Percentiles rank a stretch among this genome's conserved stretches.
These are phyloP conservation scores for Adineta ricciae DNA, from an alignment of 2,888 invertebrate genomes.

Conservation along the genomic window DNA sequence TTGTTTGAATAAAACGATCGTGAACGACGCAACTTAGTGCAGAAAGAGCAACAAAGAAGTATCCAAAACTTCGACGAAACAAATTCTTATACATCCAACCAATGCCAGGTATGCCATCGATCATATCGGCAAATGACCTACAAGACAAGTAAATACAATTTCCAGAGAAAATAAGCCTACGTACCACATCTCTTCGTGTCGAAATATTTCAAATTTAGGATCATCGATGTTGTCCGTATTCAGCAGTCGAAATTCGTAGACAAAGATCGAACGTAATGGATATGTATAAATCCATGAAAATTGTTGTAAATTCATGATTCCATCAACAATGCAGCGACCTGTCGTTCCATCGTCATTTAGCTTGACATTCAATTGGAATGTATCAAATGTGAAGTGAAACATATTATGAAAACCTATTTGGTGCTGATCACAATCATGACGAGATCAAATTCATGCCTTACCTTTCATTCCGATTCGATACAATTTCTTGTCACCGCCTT, in stretches of 20 bases:
- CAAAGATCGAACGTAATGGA: neutral
- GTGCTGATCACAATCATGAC: too few species aligned
- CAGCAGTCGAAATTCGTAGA: constrained; percentile 17
- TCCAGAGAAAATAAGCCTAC: neutral
- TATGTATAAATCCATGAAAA: constrained; percentile 20
- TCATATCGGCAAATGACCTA: neutral
- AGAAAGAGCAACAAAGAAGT: neutral
- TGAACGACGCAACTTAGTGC: neutral
- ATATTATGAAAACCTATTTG: constrained; percentile 17
- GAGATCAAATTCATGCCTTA: neutral
- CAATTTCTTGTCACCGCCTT: neutral
- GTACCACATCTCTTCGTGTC: constrained; percentile 5
- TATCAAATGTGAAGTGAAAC: constrained; percentile 3
- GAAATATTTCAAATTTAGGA: constrained; percentile 16
- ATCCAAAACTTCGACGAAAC: neutral
- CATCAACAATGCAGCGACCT: constrained; percentile 6
- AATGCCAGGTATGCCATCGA: neutral
- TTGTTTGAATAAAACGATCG: neutral
- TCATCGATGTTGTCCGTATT: neutral
- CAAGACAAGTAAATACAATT: neutral
- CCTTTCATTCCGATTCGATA: constrained; percentile 19
- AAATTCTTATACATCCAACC: neutral
- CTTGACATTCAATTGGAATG: constrained; percentile 8
- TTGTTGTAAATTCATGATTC: constrained; percentile 1
- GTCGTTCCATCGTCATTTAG: neutral